phyloP scores from a whole-genome alignment of 2,797 vertebrate species.

The Sebastes matsubarae region DNA sequence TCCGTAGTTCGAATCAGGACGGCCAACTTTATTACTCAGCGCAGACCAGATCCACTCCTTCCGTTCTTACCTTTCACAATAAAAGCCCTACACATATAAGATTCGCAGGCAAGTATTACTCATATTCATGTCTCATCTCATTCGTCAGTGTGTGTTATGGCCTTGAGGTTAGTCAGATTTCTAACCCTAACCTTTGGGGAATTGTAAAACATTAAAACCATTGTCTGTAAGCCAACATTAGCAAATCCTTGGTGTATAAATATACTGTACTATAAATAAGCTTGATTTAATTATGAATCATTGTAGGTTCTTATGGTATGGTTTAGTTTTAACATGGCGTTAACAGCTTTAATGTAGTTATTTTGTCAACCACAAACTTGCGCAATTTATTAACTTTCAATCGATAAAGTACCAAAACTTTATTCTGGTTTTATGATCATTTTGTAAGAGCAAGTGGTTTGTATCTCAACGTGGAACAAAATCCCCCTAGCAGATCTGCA shows the following conservation, averaged over 20 bases:
- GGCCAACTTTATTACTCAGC: too few relatives aligned
- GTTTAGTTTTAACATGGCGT: not conserved
- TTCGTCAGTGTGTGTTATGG: too few relatives aligned
- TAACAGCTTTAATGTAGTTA: not conserved
- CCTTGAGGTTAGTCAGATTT: too few relatives aligned
- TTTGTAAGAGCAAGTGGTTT: not conserved
- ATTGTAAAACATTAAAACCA: not conserved
- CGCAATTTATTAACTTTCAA: not conserved
- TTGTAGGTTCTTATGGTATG: slow-evolving; percentile 1
- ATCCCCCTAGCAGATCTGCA: not conserved
- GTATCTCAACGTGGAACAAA: not conserved
- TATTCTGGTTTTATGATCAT: not conserved
- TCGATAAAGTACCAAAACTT: not conserved
- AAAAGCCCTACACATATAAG: too few relatives aligned
- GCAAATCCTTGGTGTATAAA: not conserved
- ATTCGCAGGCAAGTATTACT: too few relatives aligned
- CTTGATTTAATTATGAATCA: not conserved
- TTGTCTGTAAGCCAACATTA: not conserved
- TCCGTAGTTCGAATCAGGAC: too few relatives aligned
- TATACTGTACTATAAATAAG: not conserved
- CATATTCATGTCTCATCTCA: not conserved
- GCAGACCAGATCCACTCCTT: too few relatives aligned
- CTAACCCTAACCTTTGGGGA: not conserved
- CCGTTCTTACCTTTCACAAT: too few relatives aligned
- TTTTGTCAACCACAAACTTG: not conserved